Base-by-base conservation (phyloP, 2,797 vertebrate genomes). In the Craterocephalus amniculus region DNA sequence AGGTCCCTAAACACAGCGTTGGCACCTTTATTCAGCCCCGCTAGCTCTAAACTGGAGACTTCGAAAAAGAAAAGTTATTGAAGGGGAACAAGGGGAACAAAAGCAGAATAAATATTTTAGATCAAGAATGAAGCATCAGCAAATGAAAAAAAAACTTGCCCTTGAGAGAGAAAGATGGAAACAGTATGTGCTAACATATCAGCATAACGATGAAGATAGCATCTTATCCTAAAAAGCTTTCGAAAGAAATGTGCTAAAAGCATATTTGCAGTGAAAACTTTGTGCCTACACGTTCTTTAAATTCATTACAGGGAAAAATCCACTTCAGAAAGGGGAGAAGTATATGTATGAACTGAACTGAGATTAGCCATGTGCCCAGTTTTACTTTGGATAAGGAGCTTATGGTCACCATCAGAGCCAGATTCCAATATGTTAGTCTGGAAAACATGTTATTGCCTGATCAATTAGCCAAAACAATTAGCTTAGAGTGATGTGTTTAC, bases 1-100 rank as follows among this genome's bases (percentile, higher is more conserved):
- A 34, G 59, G 67, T 43, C 55, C 59, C 56, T 45, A 54, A 4
- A 49, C 49, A 61, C n/a, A 59, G 34, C 13, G 18, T 9, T 14
- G 20, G 9, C 38, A 2, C 57, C 1, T 29, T 34, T 16, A 32
- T 26, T 48, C 63, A 20, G 16, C 7, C 9, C 1, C 20, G 29
- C 18, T 16, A 3, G 24, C 24, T 27, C 26, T 6, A 27, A 27
- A 32, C 36, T 29, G 4, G 6, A 18, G 49, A 67, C 34, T 32
- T 59, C 32, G 11, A 49, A 36, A 43, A 58, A 2, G 22, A 18
- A 29, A 26, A 54, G 51, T 20, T 31, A 36, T 31, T 31, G 6
- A 31, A 31, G 29, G n/a, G n/a, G n/a, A 32, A 45, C 26, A n/a
- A 20, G 9, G 13, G 8, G 32, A 57, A 43, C 18, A 0, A 24